Conservation (phyloP, 37 sponge, comb jelly and placozoan genomes). For the Beroe forskalii region DNA sequence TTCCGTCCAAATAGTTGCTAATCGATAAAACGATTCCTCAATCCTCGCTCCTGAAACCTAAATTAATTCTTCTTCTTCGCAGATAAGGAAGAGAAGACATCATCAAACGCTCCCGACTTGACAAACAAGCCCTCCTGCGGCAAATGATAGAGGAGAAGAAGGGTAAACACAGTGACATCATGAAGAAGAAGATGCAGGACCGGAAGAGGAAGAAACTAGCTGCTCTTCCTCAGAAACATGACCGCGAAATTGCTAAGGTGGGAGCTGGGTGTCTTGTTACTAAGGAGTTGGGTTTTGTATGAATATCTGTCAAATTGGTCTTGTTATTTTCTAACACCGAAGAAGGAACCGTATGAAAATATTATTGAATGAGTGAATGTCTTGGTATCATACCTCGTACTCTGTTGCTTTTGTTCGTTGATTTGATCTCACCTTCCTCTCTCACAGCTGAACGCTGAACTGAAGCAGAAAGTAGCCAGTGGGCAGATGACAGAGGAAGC, state of each 20-base stretch:
- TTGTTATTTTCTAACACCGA: too few species aligned
- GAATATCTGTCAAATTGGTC: background rate
- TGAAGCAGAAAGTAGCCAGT: background rate
- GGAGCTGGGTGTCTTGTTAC: too few species aligned
- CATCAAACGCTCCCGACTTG: background rate
- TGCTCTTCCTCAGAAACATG: conserved; percentile 35
- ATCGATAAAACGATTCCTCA: background rate
- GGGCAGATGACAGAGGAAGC: background rate
- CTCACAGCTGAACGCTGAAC: conserved; percentile 7
- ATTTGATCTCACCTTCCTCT: too few species aligned
- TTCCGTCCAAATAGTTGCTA: too few species aligned
- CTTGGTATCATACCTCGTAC: too few species aligned
- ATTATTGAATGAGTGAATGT: too few species aligned
- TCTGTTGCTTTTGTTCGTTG: too few species aligned
- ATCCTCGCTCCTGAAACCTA: background rate
- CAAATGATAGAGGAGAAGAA: background rate
- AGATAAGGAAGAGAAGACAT: too few species aligned
- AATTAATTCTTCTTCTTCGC: background rate
- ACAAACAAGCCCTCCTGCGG: background rate
- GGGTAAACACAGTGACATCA: background rate
- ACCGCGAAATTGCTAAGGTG: conserved; percentile 2
- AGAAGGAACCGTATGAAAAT: too few species aligned
- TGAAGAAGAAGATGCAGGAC: conserved; percentile 40
- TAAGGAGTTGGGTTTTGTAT: background rate
- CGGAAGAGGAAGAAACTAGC: conserved; percentile 10